Base-by-base conservation (phyloP, 1,140 invertebrate genomes). In the Gryllus bimaculatus region DNA sequence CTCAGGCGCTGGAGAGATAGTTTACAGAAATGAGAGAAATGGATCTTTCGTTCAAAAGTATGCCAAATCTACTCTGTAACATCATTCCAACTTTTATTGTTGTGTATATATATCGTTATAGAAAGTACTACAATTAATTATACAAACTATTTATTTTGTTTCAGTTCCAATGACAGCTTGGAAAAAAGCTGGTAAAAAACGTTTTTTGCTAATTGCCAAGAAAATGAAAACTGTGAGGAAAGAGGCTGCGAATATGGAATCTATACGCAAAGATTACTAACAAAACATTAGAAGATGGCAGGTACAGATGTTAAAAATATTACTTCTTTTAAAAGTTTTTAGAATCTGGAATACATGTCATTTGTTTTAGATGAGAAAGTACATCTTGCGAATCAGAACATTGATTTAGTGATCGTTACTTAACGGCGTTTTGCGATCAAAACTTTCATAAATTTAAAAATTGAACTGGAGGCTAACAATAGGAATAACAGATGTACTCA, bases 11-110 rank as follows among this genome's bases (percentile, higher is more conserved):
- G 82, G n/a, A 90, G 96, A 83, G 97, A 99, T 85, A 89, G 96
- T 97, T 99, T 83, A 98, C 97, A 74, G 96, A 98, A 89, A 98
- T 99, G 93, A 90, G 97, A 85, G 97, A 99, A 90, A 92, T 98
- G 90, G 98, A 99, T 88, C 89, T 99, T 82, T 93, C 96, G 84
- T 96, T 98, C 83, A 95, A 98, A 89, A 98, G 95, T 97, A 86
- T 85, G 84, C 82, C 1, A 39, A 39, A 2, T 39, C 26, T 2
- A 39, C 26, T 5, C 5, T 39, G 5, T 39, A 39, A 39, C 26
- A 39, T 39, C 26, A 39, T 39, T 39, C n/a, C 26, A 39, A 39
- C 26, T 39, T 39, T 39, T 39, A 39, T 39, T 1, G 1, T 39
- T 39, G 26, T 1, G 1, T 39, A 2, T 39, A 2, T 39, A 39